Evolutionary conservation across 2,113 vertebrate genomes (phyloP).

Genomic region (Platycercus adscitus): DNA sequence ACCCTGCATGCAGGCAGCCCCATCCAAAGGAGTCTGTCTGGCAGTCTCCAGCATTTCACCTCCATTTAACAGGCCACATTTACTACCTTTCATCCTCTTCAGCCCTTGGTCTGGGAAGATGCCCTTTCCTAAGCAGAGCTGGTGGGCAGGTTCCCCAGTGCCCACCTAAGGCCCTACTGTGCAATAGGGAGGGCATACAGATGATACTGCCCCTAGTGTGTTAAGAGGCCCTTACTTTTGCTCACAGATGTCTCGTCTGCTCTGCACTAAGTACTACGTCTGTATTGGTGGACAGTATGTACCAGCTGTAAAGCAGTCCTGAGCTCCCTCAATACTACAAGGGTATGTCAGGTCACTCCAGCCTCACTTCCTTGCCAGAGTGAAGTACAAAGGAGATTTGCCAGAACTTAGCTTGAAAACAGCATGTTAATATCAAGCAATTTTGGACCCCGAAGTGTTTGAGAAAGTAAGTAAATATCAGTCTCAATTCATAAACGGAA

Average conservation of each 20-base stretch:
- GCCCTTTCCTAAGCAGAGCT: background rate
- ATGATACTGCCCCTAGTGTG: background rate
- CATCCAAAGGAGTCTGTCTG: background rate
- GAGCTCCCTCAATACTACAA: background rate
- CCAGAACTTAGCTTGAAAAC: background rate
- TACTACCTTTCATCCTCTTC: background rate
- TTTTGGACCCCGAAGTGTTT: background rate
- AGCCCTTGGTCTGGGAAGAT: background rate
- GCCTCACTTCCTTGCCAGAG: background rate
- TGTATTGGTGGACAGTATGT: background rate
- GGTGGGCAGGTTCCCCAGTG: background rate
- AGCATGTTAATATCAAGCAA: background rate
- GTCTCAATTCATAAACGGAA: slow-evolving; percentile 1
- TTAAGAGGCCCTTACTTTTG: background rate
- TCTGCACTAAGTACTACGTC: background rate
- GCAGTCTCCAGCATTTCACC: background rate
- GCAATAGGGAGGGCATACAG: background rate
- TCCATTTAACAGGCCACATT: background rate
- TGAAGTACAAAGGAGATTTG: background rate
- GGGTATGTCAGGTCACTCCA: background rate
- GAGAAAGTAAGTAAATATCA: slow-evolving; percentile 1
- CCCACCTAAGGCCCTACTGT: fast-evolving
- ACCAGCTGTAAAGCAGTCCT: background rate
- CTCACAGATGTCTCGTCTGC: background rate
- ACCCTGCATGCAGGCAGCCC: background rate